Percentiles rank a stretch among this genome's conserved stretches.
Evolutionary conservation across 2,888 invertebrate genomes (phyloP).

Genomic region (Beris morrisii): DNA sequence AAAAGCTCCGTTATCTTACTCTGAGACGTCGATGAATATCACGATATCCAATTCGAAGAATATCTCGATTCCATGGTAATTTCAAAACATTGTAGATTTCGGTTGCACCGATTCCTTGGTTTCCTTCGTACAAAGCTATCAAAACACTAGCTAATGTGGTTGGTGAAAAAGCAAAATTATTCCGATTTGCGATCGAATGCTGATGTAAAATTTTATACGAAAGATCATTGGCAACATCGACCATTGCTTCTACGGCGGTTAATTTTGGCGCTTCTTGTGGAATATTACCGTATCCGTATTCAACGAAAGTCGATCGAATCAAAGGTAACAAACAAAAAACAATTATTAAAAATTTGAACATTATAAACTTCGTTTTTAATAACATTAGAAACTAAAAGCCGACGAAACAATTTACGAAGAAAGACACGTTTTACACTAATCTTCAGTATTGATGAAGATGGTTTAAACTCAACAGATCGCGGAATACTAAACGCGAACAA

Average conservation of each 20-base stretch:
- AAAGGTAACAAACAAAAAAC: background rate
- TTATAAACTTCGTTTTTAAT: too few relatives aligned
- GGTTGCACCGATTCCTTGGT: slow-evolving; percentile 69
- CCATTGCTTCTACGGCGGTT: slow-evolving; percentile 73
- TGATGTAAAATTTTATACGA: slow-evolving; percentile 70
- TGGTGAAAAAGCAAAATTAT: slow-evolving; percentile 83
- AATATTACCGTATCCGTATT: slow-evolving; percentile 43
- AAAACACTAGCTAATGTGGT: slow-evolving; percentile 80
- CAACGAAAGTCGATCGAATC: slow-evolving; percentile 37
- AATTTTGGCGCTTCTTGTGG: slow-evolving; percentile 44
- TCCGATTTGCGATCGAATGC: slow-evolving; percentile 71
- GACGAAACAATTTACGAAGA: too few relatives aligned
- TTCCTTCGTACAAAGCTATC: slow-evolving; percentile 77
- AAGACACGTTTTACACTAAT: too few relatives aligned
- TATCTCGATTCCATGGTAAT: slow-evolving; percentile 71
- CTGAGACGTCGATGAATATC: slow-evolving; percentile 81
- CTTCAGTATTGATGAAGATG: too few relatives aligned
- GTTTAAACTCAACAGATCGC: slow-evolving; percentile 7
- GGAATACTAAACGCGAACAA: slow-evolving; percentile 14
- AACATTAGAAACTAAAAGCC: too few relatives aligned
- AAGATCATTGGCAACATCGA: slow-evolving; percentile 76
- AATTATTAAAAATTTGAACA: too few relatives aligned
- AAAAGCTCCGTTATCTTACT: slow-evolving; percentile 57
- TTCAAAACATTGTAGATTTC: slow-evolving; percentile 72
- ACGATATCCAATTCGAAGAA: slow-evolving; percentile 76